Conservation (phyloP, 2,797 vertebrate genomes). For the Salmo trutta region DNA sequence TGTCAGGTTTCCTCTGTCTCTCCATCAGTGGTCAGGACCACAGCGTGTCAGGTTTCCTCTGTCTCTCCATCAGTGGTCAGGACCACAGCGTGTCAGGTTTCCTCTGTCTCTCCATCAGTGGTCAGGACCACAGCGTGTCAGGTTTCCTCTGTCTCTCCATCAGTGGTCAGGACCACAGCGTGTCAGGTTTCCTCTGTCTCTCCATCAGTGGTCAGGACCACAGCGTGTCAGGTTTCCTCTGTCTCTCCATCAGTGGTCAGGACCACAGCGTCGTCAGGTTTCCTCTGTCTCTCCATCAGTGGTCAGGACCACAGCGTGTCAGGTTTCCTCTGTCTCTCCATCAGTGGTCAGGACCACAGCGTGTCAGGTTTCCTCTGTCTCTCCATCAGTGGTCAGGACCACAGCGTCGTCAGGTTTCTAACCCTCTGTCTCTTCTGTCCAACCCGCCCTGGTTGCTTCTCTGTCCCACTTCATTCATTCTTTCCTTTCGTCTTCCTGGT, state of each 20-base stretch:
- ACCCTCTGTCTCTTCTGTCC: conserved; percentile 39
- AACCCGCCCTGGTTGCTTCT: conserved; percentile 43
- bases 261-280: too few species aligned
- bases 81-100: too few species aligned
- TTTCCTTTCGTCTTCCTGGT: not conserved
- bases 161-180: conserved; percentile 48
- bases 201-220: conserved; percentile 50
- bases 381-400: too few species aligned
- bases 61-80: conserved; percentile 45
- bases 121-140: too few species aligned
- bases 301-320: too few species aligned
- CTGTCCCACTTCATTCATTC: conserved; percentile 27
- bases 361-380: too few species aligned
- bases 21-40: conserved; percentile 50
- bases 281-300: conserved; percentile 46
- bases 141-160: conserved; percentile 47
- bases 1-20: too few species aligned
- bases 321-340: conserved; percentile 41
- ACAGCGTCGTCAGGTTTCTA: conserved; percentile 2
- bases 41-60: too few species aligned
- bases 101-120: conserved; percentile 49
- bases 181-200: too few species aligned
- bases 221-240: too few species aligned
- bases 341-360: conserved; percentile 53
- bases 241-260: conserved; percentile 45